phyloP scores from a whole-genome alignment of 2,888 invertebrate genomes.

The Hoplodrina ambigua region DNA sequence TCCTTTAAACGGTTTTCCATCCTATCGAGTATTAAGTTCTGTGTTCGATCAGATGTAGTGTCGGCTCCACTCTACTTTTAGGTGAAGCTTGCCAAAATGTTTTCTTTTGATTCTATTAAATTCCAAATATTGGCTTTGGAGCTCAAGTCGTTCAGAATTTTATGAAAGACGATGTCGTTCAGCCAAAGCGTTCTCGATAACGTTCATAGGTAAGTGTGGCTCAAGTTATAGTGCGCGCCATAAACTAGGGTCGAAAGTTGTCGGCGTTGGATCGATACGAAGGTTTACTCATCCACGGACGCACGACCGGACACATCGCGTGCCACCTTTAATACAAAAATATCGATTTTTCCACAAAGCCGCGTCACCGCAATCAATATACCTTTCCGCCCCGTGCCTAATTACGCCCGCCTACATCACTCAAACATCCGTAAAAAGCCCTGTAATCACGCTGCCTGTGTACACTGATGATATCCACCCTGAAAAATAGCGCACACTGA shows the following conservation, averaged over 20 bases:
- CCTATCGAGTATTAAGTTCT: background rate
- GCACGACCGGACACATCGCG: conserved; percentile 88
- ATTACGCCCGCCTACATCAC: conserved; percentile 89
- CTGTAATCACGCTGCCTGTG: conserved; percentile 78
- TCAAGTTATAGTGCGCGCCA: conserved; percentile 81
- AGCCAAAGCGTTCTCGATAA: conserved; percentile 71
- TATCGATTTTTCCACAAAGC: conserved; percentile 89
- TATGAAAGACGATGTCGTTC: conserved; percentile 70
- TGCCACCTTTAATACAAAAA: conserved; percentile 89
- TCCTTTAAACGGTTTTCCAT: conserved; percentile 1
- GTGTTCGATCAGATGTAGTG: conserved; percentile 2
- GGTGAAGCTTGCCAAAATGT: conserved; percentile 22
- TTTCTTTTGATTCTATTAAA: conserved; percentile 35
- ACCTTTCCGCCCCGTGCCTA: conserved; percentile 89
- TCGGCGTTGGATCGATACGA: conserved; percentile 82
- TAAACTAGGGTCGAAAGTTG: conserved; percentile 86
- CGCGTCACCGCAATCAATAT: conserved; percentile 90
- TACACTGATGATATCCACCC: conserved; percentile 78
- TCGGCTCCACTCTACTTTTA: conserved; percentile 7
- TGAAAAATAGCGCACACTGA: conserved; percentile 88
- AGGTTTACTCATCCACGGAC: conserved; percentile 85
- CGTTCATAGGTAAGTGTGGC: conserved; percentile 72
- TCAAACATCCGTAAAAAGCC: conserved; percentile 87
- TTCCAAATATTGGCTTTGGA: conserved; percentile 47
- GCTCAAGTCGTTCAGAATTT: conserved; percentile 65